Base-by-base conservation (phyloP, 1,140 invertebrate species). In the Heliconius eleuchia region DNA sequence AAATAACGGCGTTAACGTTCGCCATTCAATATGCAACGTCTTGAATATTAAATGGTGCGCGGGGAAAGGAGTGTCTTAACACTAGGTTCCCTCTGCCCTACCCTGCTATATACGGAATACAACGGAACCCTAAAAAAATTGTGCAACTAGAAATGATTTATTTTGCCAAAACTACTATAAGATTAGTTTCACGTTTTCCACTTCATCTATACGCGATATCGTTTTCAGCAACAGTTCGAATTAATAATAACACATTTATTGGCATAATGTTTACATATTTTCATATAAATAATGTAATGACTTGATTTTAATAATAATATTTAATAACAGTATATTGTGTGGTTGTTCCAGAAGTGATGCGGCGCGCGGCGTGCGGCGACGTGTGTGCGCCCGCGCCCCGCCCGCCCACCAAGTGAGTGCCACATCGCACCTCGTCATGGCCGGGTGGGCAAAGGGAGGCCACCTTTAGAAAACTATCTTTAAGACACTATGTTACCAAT, bases 331-430 rank as follows among this genome's bases (percentile, higher is more conserved):
- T 27, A 19, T n/a, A n/a, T 19, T 8, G 19, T 71, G 23, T 27
- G 27, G 37, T 75, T 92, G 90, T 92, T 93, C 11, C 91, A 94
- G 92, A 94, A 94, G 91, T 92, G 85, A 94, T 93, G 92, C 91
- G 91, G 83, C 90, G 91, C 82, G 90, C 85, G 86, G 89, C 88
- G 83, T 93, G 91, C 85, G 91, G 86, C 78, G 91, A 90, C 85
- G 91, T 86, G 79, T 88, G 91, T 79, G 85, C 71, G 71, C 71
- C 90, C 76, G 87, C 89, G 80, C 83, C 80, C 73, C 86, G 60
- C 82, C 87, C 42, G 60, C 60, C 23, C 60, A 66, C 60, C 71
- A 75, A 55, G 77, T 78, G 52, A 76, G 60, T 30, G 18, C 55
- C 42, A 46, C 42, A 16, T 16, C 16, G 11, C 16, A 46, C 13